Evolutionary conservation across 2,797 vertebrate genomes (phyloP), one percentile per base, ranked within the genome.

Genomic region (Silurus aristotelis): DNA sequence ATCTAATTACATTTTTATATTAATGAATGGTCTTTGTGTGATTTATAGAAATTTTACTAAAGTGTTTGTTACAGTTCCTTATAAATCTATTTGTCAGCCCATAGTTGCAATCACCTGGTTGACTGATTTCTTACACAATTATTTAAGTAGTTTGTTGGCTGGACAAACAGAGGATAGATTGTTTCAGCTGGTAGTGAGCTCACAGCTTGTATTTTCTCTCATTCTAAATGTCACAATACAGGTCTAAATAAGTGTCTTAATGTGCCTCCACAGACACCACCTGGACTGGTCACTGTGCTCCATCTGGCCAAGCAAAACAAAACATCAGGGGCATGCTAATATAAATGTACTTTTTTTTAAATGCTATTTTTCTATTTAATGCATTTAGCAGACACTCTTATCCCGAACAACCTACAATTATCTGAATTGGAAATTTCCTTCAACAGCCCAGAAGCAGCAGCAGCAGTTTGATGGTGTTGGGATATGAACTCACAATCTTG

Each of bases 111-210:
- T 66, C 55, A 78, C 55, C 38, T 0, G 38, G 4, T 48, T 56
- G 52, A n/a, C 38, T 63, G 19, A 63, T 7, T 67, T 80, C 17
- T 66, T 80, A 55, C 27, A 46, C 9, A 55, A 46, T 46, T 78
- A 13, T n/a, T 79, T 63, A 78, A 43, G 61, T 15, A 64, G 9
- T 66, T 38, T 60, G 38, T 72, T 75, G 77, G 80, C 75, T 52
- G 38, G 72, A 68, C 79, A 90, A 86, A 87, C 87, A 89, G 73
- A 22, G 25, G 60, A 52, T 25, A 60, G 85, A 67, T 71, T 75
- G 63, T 86, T 88, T 75, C 58, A 66, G 78, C 43, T 15, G 27
- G 83, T 78, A 72, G 76, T 87, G 83, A 87, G 70, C 82, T 87
- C 71, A 77, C 73, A n/a, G 25, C 85, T 79, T 66, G 31, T 84